phyloP scores from a whole-genome alignment of 2,797 vertebrate genomes.

The Adrianichthys oophorus region DNA sequence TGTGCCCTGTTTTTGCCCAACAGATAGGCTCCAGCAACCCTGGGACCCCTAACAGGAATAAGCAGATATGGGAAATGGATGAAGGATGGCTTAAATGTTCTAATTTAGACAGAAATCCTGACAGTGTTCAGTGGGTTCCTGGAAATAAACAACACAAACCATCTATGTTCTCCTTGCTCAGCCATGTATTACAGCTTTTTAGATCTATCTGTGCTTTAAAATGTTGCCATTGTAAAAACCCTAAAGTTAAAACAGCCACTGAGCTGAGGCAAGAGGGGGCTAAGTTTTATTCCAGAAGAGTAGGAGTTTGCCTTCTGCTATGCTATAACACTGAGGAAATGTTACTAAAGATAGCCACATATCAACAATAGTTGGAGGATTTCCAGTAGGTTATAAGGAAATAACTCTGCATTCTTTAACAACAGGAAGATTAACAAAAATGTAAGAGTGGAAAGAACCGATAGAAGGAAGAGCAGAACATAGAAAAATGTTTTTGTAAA shows the following conservation, averaged over 20 bases:
- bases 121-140: slow-evolving; percentile 37
- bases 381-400: slow-evolving; percentile 47
- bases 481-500: neutral
- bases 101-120: slow-evolving; percentile 44
- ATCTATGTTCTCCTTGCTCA: slow-evolving; percentile 40
- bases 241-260: slow-evolving; percentile 43
- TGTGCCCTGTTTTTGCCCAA: too few relatives aligned
- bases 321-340: slow-evolving; percentile 57
- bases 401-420: slow-evolving; percentile 30
- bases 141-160: slow-evolving; percentile 44
- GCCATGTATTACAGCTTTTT: slow-evolving; percentile 57
- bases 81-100: slow-evolving; percentile 31
- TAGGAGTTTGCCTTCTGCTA: slow-evolving; percentile 14
- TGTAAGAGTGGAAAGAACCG: neutral
- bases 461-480: slow-evolving; percentile 12
- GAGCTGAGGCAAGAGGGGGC: slow-evolving; percentile 15
- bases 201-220: slow-evolving; percentile 57
- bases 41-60: too few relatives aligned
- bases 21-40: too few relatives aligned
- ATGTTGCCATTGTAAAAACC: slow-evolving; percentile 60
- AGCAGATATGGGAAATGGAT: too few relatives aligned
- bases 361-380: slow-evolving; percentile 45
- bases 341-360: slow-evolving; percentile 37
- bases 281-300: slow-evolving; percentile 17
- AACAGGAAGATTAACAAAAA: slow-evolving; percentile 42